Evolutionary conservation across 2,888 invertebrate species (phyloP), one percentile per base, ranked within the genome.

Genomic region (Cheilosia vulpina): DNA sequence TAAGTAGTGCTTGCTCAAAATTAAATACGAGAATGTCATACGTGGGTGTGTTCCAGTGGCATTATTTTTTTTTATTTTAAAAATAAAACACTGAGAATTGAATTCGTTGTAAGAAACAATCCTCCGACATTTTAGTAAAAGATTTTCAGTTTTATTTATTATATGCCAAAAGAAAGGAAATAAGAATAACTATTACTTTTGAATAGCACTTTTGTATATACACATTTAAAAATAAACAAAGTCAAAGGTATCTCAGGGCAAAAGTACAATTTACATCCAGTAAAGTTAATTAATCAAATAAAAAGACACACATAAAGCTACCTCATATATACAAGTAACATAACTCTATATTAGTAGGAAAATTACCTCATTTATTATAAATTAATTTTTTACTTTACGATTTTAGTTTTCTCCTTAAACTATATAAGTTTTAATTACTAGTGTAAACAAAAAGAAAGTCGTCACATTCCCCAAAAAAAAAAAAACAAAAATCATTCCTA

Each of bases 161-260:
- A 45, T 17, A 77, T 81, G 77, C 76, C 81, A 81, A 77, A 62
- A 50, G 66, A 52, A 66, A 34, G n/a, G 55, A 63, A 24, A 60
- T 71, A 69, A 65, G 34, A 53, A 68, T 27, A 75, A 73, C 41
- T 69, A 68, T 27, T 69, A 73, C 41, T 69, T 19, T 66, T 66
- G 43, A 38, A 13, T 43, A 71, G 62, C 52, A 27, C 65, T 53
- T 66, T 13, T 81, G 85, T 81, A 87, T 52, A 81, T 87, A 87
- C 19, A 81, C 34, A 80, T 45, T 53, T 72, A 58, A 43, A 72
- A 88, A 80, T 75, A 72, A 84, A 88, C 73, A 72, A 69, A 87
- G 77, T 85, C 81, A 89, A 89, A 88, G 89, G 89, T 90, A 90
- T 91, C 92, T 92, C 92, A 92, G 92, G 92, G 92, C 91, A 91